phyloP scores from a whole-genome alignment of 2,797 vertebrate genomes.

The Simalia tracyae region DNA sequence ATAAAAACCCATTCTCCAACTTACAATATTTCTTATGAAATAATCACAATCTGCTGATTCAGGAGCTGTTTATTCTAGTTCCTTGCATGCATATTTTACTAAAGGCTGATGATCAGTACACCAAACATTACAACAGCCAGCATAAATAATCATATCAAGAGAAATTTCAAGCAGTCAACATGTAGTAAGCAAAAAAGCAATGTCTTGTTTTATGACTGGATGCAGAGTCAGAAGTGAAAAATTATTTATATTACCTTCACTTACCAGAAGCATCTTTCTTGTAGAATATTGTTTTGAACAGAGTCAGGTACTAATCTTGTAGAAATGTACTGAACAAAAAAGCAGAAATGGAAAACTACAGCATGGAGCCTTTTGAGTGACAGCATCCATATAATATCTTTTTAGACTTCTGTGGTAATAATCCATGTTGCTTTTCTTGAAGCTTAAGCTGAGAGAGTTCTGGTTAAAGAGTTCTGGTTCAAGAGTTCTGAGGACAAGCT shows the following conservation, averaged over 20 bases:
- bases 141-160: not conserved
- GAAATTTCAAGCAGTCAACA: slow-evolving; percentile 18
- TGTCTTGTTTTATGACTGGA: slow-evolving; percentile 7
- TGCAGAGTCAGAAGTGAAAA: not conserved
- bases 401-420: not conserved
- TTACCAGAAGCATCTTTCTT: not conserved
- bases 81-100: slow-evolving; percentile 27
- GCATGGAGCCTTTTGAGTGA: not conserved
- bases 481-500: not conserved
- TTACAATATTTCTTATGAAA: slow-evolving; percentile 46
- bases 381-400: not conserved
- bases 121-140: slow-evolving; percentile 17
- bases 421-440: not conserved
- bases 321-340: slow-evolving; percentile 8
- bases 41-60: not conserved
- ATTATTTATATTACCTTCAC: slow-evolving; percentile 7
- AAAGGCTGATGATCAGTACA: not conserved
- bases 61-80: slow-evolving; percentile 6
- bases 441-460: not conserved
- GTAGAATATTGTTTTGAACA: slow-evolving; percentile 2
- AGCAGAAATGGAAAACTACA: not conserved
- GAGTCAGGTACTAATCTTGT: not conserved
- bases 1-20: slow-evolving; percentile 29
- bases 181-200: not conserved
- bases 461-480: not conserved